Evolutionary conservation across 1,140 invertebrate genomes (phyloP).

Genomic region (Tenebrio molitor): DNA sequence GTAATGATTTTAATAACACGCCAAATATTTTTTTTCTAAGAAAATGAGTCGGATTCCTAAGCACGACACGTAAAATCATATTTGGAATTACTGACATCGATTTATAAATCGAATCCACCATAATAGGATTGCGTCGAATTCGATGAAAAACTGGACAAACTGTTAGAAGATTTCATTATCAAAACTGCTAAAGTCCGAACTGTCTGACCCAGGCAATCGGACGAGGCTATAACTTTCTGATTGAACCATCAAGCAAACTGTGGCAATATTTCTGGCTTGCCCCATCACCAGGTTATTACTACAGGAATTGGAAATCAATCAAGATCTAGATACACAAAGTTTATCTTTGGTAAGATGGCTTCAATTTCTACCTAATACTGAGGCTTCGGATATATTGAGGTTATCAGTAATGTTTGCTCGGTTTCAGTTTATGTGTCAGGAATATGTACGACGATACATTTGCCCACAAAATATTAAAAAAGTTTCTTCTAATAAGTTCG

Average conservation of each 20-base stretch:
- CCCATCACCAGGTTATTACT: conserved; percentile 55
- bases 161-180: conserved; percentile 49
- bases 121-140: conserved; percentile 25
- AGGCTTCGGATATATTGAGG: conserved; percentile 33
- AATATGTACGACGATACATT: conserved; percentile 31
- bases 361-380: conserved; percentile 42
- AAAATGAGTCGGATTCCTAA: neutral
- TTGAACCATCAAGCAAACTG: conserved; percentile 54
- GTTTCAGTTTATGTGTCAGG: conserved; percentile 31
- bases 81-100: neutral
- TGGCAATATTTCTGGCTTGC: conserved; percentile 54
- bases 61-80: neutral
- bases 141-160: conserved; percentile 22
- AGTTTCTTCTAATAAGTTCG: neutral
- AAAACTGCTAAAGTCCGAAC: conserved; percentile 51
- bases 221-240: conserved; percentile 53
- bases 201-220: conserved; percentile 41
- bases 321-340: conserved; percentile 58
- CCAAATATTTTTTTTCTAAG: too few species aligned
- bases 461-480: conserved; percentile 11
- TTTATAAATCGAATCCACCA: conserved; percentile 7
- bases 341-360: conserved; percentile 47
- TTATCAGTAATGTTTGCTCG: conserved; percentile 41
- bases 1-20: too few species aligned
- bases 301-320: conserved; percentile 60